These are phyloP conservation scores for Nipponia nippon DNA, from an alignment of 2,113 vertebrate species.

Conservation along the genomic window DNA sequence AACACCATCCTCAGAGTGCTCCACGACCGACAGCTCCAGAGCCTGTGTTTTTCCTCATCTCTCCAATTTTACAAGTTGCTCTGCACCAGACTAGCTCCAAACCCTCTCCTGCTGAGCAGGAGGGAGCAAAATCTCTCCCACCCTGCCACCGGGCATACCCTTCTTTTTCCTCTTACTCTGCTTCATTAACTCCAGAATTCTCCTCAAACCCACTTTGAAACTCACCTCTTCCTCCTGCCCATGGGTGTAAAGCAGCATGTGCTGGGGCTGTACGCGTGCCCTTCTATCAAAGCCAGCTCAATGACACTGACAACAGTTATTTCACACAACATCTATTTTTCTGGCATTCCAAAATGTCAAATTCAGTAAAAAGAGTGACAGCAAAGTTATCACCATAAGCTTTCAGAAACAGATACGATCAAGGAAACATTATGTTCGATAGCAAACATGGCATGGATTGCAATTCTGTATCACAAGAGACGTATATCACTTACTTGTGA, in stretches of 20 bases:
- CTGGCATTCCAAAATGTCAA: background rate
- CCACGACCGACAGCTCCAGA: fast-evolving
- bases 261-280: fast-evolving
- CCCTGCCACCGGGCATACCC: background rate
- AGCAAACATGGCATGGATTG: background rate
- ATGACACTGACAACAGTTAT: fast-evolving
- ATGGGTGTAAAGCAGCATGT: fast-evolving
- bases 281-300: background rate
- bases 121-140: background rate
- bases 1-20: no score
- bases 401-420: background rate
- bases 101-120: background rate
- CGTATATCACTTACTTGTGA: slow-evolving; percentile 9
- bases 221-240: background rate
- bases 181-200: background rate
- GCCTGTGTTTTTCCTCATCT: background rate
- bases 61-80: background rate
- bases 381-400: background rate
- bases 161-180: background rate
- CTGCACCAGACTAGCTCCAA: background rate
- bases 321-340: background rate
- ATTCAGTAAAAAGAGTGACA: background rate
- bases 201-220: background rate
- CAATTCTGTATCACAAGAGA: background rate
- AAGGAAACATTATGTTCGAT: background rate